Percentiles rank a stretch among this genome's conserved stretches.
phyloP scores from a whole-genome alignment of 2,797 vertebrate species.

The Rousettus madagascariensis region DNA sequence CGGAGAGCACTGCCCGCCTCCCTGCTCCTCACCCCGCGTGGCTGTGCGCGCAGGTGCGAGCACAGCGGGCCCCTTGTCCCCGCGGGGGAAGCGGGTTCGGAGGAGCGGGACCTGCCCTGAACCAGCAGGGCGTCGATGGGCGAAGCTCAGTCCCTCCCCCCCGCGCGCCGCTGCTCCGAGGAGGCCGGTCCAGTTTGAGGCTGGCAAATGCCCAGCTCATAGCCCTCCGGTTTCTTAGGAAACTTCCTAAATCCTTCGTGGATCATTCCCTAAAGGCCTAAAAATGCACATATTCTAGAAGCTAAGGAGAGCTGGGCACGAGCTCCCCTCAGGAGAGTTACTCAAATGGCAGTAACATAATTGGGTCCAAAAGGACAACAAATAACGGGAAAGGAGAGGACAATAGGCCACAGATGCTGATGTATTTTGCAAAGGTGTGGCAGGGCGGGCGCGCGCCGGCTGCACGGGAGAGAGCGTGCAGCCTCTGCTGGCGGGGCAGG shows the following conservation, averaged over 20 bases:
- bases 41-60: no score
- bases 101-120: no score
- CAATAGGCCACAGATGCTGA: rapidly evolving
- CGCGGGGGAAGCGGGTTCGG: no score
- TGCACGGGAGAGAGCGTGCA: neutral
- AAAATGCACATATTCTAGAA: neutral
- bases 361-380: neutral
- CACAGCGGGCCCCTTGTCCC: no score
- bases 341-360: neutral
- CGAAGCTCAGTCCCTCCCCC: neutral
- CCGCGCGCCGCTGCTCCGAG: no score
- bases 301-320: neutral
- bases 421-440: no score
- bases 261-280: neutral
- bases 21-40: no score
- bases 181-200: rapidly evolving
- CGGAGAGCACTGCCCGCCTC: rapidly evolving
- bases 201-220: no score
- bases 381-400: neutral
- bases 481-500: neutral
- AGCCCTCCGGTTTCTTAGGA: no score
- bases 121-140: neutral
- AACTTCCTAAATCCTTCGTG: neutral
- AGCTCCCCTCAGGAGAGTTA: neutral
- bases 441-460: no score